Conservation (phyloP, 2,888 invertebrate species). For the Sinhomidia bicolor region DNA sequence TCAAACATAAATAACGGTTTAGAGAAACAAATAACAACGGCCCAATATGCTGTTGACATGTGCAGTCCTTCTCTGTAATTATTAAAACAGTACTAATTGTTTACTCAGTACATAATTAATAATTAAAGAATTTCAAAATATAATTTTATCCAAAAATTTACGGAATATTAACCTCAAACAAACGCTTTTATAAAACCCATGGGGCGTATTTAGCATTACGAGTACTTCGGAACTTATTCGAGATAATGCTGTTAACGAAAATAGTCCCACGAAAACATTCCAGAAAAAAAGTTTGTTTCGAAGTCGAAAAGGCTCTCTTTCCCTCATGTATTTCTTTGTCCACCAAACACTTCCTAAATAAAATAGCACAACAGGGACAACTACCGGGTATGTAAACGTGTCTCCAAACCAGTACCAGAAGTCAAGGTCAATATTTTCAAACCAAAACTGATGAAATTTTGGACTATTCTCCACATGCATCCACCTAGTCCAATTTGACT, state of each 20-base stretch:
- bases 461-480: background rate
- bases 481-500: slow-evolving; percentile 56
- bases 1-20: slow-evolving; percentile 37
- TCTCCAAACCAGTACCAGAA: slow-evolving; percentile 57
- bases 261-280: slow-evolving; percentile 43
- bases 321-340: slow-evolving; percentile 33
- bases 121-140: too few relatives aligned
- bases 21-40: background rate
- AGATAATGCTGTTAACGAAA: slow-evolving; percentile 27
- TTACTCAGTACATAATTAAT: background rate
- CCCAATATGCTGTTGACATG: slow-evolving; percentile 55
- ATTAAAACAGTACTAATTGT: background rate
- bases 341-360: slow-evolving; percentile 20
- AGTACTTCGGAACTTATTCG: slow-evolving; percentile 27
- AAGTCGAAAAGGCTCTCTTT: slow-evolving; percentile 33
- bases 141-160: too few relatives aligned
- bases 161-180: slow-evolving; percentile 59
- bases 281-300: slow-evolving; percentile 32
- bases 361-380: background rate
- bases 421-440: slow-evolving; percentile 52
- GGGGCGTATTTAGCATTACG: background rate
- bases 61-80: slow-evolving; percentile 47
- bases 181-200: slow-evolving; percentile 61
- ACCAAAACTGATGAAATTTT: slow-evolving; percentile 66
- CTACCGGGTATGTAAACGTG: background rate